phyloP scores from a whole-genome alignment of 2,113 vertebrate genomes.

The Mionectes macconnelli region DNA sequence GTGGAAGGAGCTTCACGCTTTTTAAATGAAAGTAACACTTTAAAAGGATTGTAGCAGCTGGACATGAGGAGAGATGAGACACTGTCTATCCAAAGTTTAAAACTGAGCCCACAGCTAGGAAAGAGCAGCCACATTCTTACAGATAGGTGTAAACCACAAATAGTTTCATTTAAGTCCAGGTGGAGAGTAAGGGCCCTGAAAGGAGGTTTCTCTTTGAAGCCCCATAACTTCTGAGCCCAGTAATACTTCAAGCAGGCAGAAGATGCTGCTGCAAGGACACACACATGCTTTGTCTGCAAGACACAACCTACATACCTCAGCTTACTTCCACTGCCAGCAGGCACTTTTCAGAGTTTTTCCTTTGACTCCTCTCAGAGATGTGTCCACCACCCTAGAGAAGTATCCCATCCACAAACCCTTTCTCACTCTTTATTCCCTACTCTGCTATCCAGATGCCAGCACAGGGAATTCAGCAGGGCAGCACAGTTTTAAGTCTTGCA shows the following conservation, averaged over 20 bases:
- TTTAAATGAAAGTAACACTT: slow-evolving; percentile 21
- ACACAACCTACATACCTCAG: background rate
- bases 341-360: background rate
- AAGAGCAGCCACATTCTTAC: background rate
- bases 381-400: background rate
- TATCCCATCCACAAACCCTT: background rate
- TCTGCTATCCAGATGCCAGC: background rate
- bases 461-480: background rate
- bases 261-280: background rate
- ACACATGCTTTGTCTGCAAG: rapidly evolving
- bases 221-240: background rate
- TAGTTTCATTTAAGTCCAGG: background rate
- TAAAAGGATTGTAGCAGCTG: background rate
- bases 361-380: background rate
- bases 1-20: background rate
- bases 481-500: background rate
- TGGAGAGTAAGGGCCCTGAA: background rate
- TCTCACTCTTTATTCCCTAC: background rate
- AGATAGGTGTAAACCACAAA: background rate
- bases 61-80: background rate
- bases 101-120: background rate
- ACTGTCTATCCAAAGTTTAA: background rate
- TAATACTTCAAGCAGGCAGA: background rate
- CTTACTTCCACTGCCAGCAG: background rate
- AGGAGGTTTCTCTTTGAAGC: background rate